Evolutionary conservation across 1,140 invertebrate species (phyloP).

Genomic region (Cataglyphis hispanica): DNA sequence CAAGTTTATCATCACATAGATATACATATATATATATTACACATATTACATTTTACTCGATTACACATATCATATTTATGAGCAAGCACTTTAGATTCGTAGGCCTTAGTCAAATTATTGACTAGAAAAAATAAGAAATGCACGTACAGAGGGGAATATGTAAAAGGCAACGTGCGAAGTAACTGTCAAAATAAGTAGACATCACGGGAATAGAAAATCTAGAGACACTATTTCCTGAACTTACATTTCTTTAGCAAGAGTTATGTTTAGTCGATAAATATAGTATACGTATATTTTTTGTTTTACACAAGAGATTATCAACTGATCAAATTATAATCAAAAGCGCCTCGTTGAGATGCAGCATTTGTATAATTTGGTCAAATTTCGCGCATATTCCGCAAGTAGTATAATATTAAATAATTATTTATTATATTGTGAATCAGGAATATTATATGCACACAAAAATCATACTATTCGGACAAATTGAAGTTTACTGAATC

Average conservation of each 20-base stretch:
- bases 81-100: conserved; percentile 74
- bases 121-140: conserved; percentile 41
- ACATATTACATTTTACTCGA: conserved; percentile 75
- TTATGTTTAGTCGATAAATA: conserved; percentile 32
- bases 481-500: conserved; percentile 38
- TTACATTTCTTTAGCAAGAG: conserved; percentile 41
- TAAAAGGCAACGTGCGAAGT: conserved; percentile 29
- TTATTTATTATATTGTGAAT: neutral
- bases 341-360: neutral
- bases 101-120: conserved; percentile 69
- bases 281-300: conserved; percentile 49
- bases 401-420: conserved; percentile 31
- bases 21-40: conserved; percentile 35
- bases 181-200: conserved; percentile 41
- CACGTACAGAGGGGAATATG: conserved; percentile 28
- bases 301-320: conserved; percentile 67
- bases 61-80: conserved; percentile 77
- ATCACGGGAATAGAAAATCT: conserved; percentile 11
- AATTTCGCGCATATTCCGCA: conserved; percentile 4
- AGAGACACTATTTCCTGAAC: conserved; percentile 39
- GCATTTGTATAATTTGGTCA: conserved; percentile 28
- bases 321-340: conserved; percentile 38
- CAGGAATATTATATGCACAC: neutral
- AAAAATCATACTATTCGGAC: conserved; percentile 14
- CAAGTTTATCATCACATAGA: conserved; percentile 71